These are phyloP conservation scores for Pristionchus mayeri DNA, from an alignment of 2,888 invertebrate genomes.

Conservation along the genomic window DNA sequence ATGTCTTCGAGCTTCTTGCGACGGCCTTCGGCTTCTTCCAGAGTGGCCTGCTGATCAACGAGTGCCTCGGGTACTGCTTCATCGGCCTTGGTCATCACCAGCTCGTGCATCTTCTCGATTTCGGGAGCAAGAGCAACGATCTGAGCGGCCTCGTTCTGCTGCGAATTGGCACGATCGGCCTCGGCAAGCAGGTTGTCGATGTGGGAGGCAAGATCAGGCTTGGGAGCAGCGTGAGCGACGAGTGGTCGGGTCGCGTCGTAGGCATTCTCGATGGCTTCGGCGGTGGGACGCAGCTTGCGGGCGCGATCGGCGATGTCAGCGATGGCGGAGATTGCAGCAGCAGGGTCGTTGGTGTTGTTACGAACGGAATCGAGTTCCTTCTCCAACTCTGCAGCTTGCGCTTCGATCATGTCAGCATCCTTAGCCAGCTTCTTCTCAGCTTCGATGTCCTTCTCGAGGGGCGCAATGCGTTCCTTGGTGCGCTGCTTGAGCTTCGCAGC, in stretches of 20 bases:
- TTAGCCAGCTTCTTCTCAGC: slow-evolving; percentile 49
- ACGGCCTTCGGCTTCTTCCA: slow-evolving; percentile 59
- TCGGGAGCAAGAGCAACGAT: slow-evolving; percentile 58
- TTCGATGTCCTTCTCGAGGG: slow-evolving; percentile 34
- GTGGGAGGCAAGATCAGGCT: slow-evolving; percentile 15
- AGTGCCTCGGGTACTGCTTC: slow-evolving; percentile 58
- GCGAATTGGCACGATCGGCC: slow-evolving; percentile 45
- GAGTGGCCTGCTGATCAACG: slow-evolving; percentile 57
- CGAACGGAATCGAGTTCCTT: slow-evolving; percentile 52
- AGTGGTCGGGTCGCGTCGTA: not conserved
- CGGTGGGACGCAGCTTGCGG: slow-evolving; percentile 24
- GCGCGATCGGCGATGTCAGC: slow-evolving; percentile 41
- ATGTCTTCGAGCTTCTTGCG: slow-evolving; percentile 59
- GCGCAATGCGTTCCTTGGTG: not conserved
- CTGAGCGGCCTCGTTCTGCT: slow-evolving; percentile 55
- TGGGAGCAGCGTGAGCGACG: slow-evolving; percentile 26
- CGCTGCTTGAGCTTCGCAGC: slow-evolving; percentile 23
- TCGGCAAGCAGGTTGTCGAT: slow-evolving; percentile 4
- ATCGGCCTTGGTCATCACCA: slow-evolving; percentile 50
- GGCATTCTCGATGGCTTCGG: not conserved
- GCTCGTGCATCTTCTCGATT: slow-evolving; percentile 54
- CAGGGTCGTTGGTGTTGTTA: not conserved
- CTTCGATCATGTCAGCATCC: slow-evolving; percentile 51
- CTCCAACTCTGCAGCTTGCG: slow-evolving; percentile 55
- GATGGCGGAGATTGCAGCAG: not conserved